These are phyloP conservation scores for Phymanthus crucifer DNA, from an alignment of 92 coral and sea anemone species.

Conservation along the genomic window DNA sequence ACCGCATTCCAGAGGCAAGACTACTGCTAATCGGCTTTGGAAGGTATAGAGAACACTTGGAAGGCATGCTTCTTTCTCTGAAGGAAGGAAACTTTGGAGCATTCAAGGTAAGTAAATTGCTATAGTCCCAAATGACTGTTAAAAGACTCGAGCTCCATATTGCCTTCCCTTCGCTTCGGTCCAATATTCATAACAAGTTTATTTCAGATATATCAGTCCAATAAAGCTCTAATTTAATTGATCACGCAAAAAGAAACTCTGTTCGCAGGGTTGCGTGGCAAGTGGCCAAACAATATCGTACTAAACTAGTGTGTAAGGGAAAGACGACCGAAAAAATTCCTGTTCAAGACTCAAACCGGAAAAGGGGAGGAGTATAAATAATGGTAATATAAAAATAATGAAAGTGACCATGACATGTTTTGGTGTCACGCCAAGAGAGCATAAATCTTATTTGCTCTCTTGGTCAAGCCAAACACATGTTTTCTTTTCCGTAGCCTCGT, in stretches of 20 bases:
- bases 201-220: too few relatives aligned
- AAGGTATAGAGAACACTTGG: constrained; percentile 79
- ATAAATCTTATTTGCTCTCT: too few relatives aligned
- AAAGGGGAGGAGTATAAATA: constrained; percentile 7
- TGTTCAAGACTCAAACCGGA: background rate
- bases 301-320: too few relatives aligned
- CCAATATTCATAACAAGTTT: background rate
- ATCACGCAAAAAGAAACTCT: too few relatives aligned
- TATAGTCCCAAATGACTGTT: background rate
- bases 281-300: background rate
- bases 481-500: too few relatives aligned
- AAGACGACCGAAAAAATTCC: too few relatives aligned
- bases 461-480: too few relatives aligned
- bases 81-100: constrained; percentile 70
- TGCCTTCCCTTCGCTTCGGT: too few relatives aligned
- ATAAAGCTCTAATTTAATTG: too few relatives aligned
- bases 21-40: constrained; percentile 80
- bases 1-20: constrained; percentile 69
- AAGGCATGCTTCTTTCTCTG: constrained; percentile 75
- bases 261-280: too few relatives aligned
- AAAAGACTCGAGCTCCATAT: too few relatives aligned
- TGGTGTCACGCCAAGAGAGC: background rate
- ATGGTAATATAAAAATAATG: background rate
- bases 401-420: background rate
- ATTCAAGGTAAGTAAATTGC: constrained; percentile 51